phyloP scores from a whole-genome alignment of 2,113 vertebrate genomes.

The Panthera uncia region DNA sequence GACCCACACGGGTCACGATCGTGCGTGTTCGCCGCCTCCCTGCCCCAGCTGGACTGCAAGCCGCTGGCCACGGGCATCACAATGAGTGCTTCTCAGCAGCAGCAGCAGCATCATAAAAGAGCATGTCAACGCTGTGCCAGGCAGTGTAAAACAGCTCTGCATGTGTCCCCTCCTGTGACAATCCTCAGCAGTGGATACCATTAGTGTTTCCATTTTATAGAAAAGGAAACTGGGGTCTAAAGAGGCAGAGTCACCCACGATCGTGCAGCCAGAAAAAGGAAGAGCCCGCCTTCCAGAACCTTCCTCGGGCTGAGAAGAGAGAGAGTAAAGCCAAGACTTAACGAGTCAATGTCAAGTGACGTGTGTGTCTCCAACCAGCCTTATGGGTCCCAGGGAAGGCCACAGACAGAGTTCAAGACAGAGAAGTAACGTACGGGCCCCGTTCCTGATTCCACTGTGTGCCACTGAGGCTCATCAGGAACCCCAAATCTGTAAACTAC shows the following conservation, averaged over 20 bases:
- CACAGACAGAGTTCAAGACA: not conserved
- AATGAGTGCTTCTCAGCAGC: not conserved
- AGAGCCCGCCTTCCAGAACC: not conserved
- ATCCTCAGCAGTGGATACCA: not conserved
- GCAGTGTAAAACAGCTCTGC: not conserved
- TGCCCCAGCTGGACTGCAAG: not conserved
- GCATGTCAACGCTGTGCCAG: not conserved
- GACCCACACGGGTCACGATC: not conserved
- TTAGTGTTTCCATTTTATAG: not conserved
- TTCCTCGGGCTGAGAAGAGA: not conserved
- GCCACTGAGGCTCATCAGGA: not conserved
- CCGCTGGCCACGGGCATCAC: not conserved
- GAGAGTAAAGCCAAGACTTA: not conserved
- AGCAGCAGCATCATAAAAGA: not conserved
- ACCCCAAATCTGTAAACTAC: not conserved
- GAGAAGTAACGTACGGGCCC: accelerated
- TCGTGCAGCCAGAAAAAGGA: not conserved
- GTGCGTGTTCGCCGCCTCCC: not conserved
- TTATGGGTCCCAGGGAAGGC: not conserved
- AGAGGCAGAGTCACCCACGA: not conserved
- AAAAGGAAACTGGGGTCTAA: not conserved
- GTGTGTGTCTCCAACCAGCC: not conserved
- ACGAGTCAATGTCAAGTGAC: accelerated
- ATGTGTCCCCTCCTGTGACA: not conserved
- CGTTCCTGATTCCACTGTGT: no score